Evolutionary conservation across 2,888 invertebrate species (phyloP).

Genomic region (Xestia xanthographa): DNA sequence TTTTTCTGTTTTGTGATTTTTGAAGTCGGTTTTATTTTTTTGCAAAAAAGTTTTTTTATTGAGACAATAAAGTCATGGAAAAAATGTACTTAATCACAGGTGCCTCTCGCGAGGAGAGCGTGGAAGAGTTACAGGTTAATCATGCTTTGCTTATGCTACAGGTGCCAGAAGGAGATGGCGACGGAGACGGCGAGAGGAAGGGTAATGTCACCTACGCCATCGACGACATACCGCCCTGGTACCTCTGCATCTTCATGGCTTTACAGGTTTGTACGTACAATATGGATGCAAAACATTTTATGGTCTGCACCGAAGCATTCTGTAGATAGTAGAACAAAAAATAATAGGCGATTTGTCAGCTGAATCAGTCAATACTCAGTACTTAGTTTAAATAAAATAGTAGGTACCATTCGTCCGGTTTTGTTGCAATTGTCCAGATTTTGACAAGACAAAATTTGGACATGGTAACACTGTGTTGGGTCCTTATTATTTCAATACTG

Average conservation of each 20-base stretch:
- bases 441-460: neutral
- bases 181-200: constrained; percentile 69
- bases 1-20: too few species aligned
- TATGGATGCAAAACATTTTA: neutral
- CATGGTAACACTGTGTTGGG: neutral
- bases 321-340: neutral
- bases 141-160: constrained; percentile 37
- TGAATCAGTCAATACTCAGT: neutral
- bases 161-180: constrained; percentile 70
- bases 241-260: constrained; percentile 95
- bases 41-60: too few species aligned
- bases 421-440: neutral
- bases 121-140: neutral
- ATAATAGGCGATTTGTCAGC: neutral
- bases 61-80: neutral
- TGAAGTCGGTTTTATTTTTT: too few species aligned
- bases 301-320: neutral
- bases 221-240: constrained; percentile 96
- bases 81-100: neutral
- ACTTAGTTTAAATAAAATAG: neutral
- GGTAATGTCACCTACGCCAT: constrained; percentile 92
- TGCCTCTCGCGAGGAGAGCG: neutral
- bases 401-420: neutral
- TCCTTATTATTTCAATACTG: neutral
- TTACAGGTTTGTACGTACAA: constrained; percentile 91